Evolutionary conservation across 2,113 vertebrate species (phyloP).

Genomic region (Dipodomys stephensi): DNA sequence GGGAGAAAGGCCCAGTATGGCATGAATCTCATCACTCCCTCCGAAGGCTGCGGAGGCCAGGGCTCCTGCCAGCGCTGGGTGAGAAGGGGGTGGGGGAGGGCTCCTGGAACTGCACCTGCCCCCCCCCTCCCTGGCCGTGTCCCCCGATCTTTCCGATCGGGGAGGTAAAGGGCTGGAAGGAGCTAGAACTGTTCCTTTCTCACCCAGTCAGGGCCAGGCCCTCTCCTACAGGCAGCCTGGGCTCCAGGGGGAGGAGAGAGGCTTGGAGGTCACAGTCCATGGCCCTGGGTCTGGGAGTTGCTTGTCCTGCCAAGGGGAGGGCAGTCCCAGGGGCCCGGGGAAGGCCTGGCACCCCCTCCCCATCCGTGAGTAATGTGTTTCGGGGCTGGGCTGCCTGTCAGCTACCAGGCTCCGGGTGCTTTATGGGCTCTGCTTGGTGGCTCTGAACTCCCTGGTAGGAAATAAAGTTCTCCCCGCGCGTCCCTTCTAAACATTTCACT

Average conservation of each 20-base stretch:
- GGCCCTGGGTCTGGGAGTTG: conserved; percentile 4
- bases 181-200: not conserved
- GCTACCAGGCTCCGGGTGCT: conserved; percentile 90
- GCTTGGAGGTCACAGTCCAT: not conserved
- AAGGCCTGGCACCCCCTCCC: conserved; percentile 72
- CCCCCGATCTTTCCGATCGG: not conserved
- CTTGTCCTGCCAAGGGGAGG: not conserved
- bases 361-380: conserved; percentile 93
- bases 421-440: conserved; percentile 97
- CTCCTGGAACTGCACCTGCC: conserved; percentile 14
- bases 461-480: conserved; percentile 99
- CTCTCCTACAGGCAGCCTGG: not conserved
- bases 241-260: not conserved
- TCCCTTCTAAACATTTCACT: conserved; percentile 99
- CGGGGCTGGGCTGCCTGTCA: conserved; percentile 93
- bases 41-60: conserved; percentile 87
- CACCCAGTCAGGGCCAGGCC: not conserved
- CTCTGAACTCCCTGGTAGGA: conserved; percentile 99
- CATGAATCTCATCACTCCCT: conserved; percentile 84
- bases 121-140: not conserved
- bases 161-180: not conserved
- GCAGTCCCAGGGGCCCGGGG: conserved; percentile 54
- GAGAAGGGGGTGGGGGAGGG: not conserved
- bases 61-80: conserved; percentile 79
- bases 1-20: conserved; percentile 76